Evolutionary conservation across 1,140 invertebrate species (phyloP).

Genomic region (Mylabris phalerata): DNA sequence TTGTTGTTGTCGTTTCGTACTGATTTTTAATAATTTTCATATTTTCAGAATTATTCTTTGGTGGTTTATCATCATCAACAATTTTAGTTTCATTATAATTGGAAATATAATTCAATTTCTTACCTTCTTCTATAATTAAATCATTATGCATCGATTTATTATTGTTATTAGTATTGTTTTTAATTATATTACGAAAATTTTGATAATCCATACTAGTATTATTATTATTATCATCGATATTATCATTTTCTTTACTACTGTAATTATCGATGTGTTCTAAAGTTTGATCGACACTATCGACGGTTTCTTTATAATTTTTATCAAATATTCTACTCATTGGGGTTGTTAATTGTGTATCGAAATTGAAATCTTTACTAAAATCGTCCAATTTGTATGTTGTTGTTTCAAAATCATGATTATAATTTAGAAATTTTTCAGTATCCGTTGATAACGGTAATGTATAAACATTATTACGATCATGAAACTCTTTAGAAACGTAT

Average conservation of each 20-base stretch:
- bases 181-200: constrained; percentile 18
- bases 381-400: constrained; percentile 6
- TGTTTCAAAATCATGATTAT: constrained; percentile 15
- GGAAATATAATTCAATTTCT: constrained; percentile 23
- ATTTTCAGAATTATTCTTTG: not conserved
- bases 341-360: constrained; percentile 28
- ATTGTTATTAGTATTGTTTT: constrained; percentile 26
- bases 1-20: constrained; percentile 5
- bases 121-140: constrained; percentile 22
- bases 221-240: constrained; percentile 4
- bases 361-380: constrained; percentile 3
- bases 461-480: constrained; percentile 35
- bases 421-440: constrained; percentile 23
- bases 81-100: constrained; percentile 22
- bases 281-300: constrained; percentile 28
- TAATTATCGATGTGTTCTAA: constrained; percentile 17
- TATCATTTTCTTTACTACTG: constrained; percentile 6
- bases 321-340: constrained; percentile 30
- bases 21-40: constrained; percentile 8
- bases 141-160: constrained; percentile 25
- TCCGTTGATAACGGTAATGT: constrained; percentile 21
- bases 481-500: constrained; percentile 32
- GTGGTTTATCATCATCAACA: constrained; percentile 1
- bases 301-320: constrained; percentile 27
- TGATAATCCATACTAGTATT: constrained; percentile 18